Conservation (phyloP, 2,888 invertebrate genomes). For the Netelia inedita region DNA sequence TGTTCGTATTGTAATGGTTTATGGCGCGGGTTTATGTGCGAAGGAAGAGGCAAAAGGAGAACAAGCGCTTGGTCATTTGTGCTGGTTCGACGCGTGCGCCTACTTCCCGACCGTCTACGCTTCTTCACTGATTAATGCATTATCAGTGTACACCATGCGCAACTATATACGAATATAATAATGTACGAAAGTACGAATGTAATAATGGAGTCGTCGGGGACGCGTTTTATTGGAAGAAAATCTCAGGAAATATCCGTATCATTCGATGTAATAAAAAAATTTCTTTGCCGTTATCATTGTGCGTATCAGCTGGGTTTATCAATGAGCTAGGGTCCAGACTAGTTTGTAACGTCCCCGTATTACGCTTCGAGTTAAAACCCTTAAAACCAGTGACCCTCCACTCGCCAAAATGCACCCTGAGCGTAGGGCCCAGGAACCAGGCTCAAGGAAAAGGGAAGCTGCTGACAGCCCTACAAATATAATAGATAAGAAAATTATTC, state of each 20-base stretch:
- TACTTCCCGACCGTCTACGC: slow-evolving; percentile 21
- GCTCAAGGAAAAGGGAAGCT: no score
- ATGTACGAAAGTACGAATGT: slow-evolving; percentile 2
- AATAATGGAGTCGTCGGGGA: not conserved
- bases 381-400: no score
- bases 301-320: no score
- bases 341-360: no score
- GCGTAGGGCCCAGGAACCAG: no score
- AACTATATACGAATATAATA: slow-evolving; percentile 27
- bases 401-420: no score
- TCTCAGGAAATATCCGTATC: not conserved
- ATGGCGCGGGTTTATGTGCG: slow-evolving; percentile 38
- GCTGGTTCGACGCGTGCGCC: slow-evolving; percentile 51
- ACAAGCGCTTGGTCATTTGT: slow-evolving; percentile 41
- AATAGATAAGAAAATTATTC: no score
- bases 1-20: slow-evolving; percentile 45
- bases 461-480: no score
- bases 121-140: slow-evolving; percentile 37
- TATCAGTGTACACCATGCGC: slow-evolving; percentile 4
- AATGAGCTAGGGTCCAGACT: no score
- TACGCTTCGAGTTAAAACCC: no score
- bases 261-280: no score
- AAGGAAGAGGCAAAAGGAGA: not conserved
- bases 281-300: no score
- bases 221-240: slow-evolving; percentile 20